Percentiles rank a stretch among this genome's conserved stretches.
Evolutionary conservation across 1,140 invertebrate genomes (phyloP).

Genomic region (Akabosia matsudoensis): DNA sequence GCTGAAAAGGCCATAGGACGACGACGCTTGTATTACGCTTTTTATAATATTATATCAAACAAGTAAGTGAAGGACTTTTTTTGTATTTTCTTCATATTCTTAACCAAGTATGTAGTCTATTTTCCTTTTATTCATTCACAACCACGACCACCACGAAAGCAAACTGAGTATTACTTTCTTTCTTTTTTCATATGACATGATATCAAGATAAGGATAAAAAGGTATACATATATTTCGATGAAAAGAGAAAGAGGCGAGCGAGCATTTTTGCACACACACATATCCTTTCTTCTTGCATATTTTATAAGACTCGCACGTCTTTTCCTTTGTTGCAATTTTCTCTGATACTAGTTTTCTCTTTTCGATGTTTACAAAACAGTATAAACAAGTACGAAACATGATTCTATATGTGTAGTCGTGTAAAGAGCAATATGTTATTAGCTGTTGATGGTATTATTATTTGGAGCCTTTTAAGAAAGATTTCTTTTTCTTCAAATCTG

Average conservation of each 20-base stretch:
- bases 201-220: background rate
- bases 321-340: constrained; percentile 9
- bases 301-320: background rate
- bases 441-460: too few species aligned
- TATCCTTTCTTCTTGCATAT: constrained; percentile 14
- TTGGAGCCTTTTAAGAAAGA: too few species aligned
- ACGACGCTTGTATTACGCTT: constrained; percentile 19
- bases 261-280: background rate
- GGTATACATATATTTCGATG: background rate
- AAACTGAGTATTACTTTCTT: background rate
- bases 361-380: too few species aligned
- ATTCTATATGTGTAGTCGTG: too few species aligned
- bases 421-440: too few species aligned
- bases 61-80: constrained; percentile 16
- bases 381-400: too few species aligned
- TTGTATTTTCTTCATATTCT: constrained; percentile 10
- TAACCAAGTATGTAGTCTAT: background rate
- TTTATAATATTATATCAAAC: constrained; percentile 25
- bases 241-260: background rate
- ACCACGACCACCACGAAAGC: constrained; percentile 4
- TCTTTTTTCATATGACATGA: constrained; percentile 10
- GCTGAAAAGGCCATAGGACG: constrained; percentile 9
- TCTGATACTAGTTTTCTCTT: too few species aligned
- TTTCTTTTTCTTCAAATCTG: too few species aligned
- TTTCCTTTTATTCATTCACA: constrained; percentile 22